A percentile compares a stretch with the other conserved stretches of the same genome.
Conservation (phyloP, 1,140 invertebrate species). For the Danaus melanippus region DNA sequence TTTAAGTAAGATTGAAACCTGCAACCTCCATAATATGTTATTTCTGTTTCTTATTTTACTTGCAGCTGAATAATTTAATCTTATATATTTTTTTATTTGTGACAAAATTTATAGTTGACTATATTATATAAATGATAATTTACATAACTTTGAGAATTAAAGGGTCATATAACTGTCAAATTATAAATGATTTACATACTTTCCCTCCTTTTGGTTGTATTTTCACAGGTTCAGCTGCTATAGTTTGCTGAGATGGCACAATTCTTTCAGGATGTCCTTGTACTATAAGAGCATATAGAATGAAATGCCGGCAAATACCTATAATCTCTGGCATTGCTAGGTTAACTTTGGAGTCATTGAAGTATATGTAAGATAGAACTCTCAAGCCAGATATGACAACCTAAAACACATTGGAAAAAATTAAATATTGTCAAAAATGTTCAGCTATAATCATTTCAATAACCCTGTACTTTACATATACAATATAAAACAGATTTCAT, state of each 20-base stretch:
- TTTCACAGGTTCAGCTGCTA: slow-evolving; percentile 37
- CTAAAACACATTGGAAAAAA: slow-evolving; percentile 19
- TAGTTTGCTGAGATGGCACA: slow-evolving; percentile 55
- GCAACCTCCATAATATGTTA: too few species aligned
- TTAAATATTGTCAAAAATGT: too few species aligned
- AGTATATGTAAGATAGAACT: slow-evolving; percentile 51
- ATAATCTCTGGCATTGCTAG: slow-evolving; percentile 46
- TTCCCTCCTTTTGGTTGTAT: slow-evolving; percentile 49
- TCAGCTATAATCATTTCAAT: too few species aligned
- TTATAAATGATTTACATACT: slow-evolving; percentile 28
- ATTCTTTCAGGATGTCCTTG: slow-evolving; percentile 44
- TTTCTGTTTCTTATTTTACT: too few species aligned
- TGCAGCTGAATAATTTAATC: too few species aligned
- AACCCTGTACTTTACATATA: too few species aligned
- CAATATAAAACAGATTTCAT: too few species aligned
- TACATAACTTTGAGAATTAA: too few species aligned
- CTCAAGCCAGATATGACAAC: slow-evolving; percentile 51
- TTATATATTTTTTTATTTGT: too few species aligned
- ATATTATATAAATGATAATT: too few species aligned
- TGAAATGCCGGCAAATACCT: slow-evolving; percentile 47
- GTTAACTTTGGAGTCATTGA: slow-evolving; percentile 37
- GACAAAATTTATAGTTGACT: too few species aligned
- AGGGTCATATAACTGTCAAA: not conserved
- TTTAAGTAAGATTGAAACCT: too few species aligned
- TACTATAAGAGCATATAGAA: slow-evolving; percentile 44